Percentiles rank a stretch among this genome's conserved stretches.
phyloP scores from a whole-genome alignment of 2,888 invertebrate species.

The Pristionchus exspectatus region DNA sequence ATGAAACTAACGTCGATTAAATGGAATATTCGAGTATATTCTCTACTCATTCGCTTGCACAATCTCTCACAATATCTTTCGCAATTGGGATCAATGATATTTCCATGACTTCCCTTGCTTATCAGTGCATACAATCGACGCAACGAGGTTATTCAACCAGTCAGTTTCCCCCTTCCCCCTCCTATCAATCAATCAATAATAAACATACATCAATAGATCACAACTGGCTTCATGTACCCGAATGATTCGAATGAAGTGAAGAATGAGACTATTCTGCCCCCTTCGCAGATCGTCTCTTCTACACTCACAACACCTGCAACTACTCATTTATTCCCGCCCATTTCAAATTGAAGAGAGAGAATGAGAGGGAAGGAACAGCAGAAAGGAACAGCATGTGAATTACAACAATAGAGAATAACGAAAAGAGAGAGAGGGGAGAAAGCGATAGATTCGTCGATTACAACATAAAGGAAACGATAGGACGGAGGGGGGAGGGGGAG shows the following conservation, averaged over 20 bases:
- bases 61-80: background rate
- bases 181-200: background rate
- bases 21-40: background rate
- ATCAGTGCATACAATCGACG: conserved; percentile 23
- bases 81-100: background rate
- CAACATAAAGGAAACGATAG: conserved; percentile 45
- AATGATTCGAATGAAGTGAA: background rate
- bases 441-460: conserved; percentile 42
- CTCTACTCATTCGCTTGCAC: background rate
- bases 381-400: background rate
- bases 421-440: conserved; percentile 1
- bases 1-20: background rate
- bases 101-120: conserved; percentile 5
- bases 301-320: conserved; percentile 38
- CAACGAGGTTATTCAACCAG: background rate
- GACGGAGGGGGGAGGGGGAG: conserved; percentile 47
- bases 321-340: background rate
- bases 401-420: conserved; percentile 37
- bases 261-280: background rate
- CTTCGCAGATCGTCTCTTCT: conserved; percentile 32
- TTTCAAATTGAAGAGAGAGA: background rate
- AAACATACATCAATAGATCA: background rate
- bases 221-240: conserved; percentile 38
- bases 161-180: background rate
- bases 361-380: background rate